phyloP scores from a whole-genome alignment of 2,888 invertebrate genomes.

The Sussaba pulchella region DNA sequence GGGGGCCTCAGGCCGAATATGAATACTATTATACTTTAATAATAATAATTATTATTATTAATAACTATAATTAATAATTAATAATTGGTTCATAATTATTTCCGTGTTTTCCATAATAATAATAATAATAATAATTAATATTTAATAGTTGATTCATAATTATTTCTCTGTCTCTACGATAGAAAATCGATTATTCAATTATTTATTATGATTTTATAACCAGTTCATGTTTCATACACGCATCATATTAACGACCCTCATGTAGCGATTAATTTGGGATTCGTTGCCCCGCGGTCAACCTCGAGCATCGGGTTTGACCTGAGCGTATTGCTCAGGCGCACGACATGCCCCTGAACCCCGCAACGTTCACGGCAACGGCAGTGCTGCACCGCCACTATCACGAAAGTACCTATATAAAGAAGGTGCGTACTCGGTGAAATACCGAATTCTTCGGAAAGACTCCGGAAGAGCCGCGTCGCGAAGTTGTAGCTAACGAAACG shows the following conservation, averaged over 20 bases:
- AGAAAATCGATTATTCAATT: too few species aligned
- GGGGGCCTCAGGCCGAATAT: too few species aligned
- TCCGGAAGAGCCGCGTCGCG: slow-evolving; percentile 40
- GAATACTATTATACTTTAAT: too few species aligned
- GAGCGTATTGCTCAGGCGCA: slow-evolving; percentile 69
- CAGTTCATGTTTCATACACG: not conserved
- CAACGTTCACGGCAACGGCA: slow-evolving; percentile 47
- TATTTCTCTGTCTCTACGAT: too few species aligned
- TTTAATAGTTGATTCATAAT: too few species aligned
- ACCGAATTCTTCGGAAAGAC: slow-evolving; percentile 50
- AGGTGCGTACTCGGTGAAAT: slow-evolving; percentile 51
- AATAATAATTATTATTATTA: not conserved
- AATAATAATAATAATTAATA: too few species aligned
- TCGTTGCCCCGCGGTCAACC: slow-evolving; percentile 51
- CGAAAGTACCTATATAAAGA: slow-evolving; percentile 63
- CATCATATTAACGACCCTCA: not conserved
- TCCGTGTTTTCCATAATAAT: too few species aligned
- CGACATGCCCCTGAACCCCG: slow-evolving; percentile 58
- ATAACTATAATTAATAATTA: too few species aligned
- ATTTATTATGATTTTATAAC: not conserved
- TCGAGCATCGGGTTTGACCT: slow-evolving; percentile 58
- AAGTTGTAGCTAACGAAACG: not conserved
- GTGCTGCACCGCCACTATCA: slow-evolving; percentile 56
- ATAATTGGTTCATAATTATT: too few species aligned
- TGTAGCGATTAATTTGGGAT: slow-evolving; percentile 46